Conservation (phyloP, 2,797 vertebrate genomes). For the Tapirus indicus region DNA sequence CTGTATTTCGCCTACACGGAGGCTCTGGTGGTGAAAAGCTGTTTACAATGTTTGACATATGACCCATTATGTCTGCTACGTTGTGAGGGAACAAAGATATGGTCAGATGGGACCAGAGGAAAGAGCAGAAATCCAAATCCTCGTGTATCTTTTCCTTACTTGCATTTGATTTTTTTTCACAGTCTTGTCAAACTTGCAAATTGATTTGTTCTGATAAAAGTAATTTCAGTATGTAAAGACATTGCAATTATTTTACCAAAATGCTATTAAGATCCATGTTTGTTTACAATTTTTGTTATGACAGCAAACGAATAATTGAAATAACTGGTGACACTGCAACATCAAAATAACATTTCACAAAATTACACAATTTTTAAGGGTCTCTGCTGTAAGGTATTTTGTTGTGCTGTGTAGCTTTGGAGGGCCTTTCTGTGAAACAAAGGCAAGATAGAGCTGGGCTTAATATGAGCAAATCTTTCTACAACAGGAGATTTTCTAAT, state of each 20-base stretch:
- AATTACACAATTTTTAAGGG: neutral
- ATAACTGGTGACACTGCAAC: neutral
- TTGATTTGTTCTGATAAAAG: slow-evolving; percentile 61
- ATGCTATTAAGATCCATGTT: slow-evolving; percentile 15
- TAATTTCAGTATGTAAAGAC: slow-evolving; percentile 28
- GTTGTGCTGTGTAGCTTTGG: neutral
- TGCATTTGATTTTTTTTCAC: slow-evolving; percentile 34
- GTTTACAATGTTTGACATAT: slow-evolving; percentile 65
- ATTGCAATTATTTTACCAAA: neutral
- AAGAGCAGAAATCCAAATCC: slow-evolving; percentile 15
- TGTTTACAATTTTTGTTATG: neutral
- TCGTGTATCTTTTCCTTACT: neutral
- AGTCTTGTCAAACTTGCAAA: slow-evolving; percentile 46
- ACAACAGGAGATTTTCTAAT: neutral
- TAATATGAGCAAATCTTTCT: neutral
- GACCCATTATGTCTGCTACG: slow-evolving; percentile 58
- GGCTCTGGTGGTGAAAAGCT: slow-evolving; percentile 71
- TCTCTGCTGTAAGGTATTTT: neutral
- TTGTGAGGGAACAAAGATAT: slow-evolving; percentile 51
- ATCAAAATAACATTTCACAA: neutral
- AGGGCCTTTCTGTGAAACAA: neutral
- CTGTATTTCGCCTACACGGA: slow-evolving; percentile 42
- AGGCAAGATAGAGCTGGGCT: neutral
- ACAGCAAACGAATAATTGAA: slow-evolving; percentile 39
- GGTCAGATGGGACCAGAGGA: neutral